phyloP scores from a whole-genome alignment of 2,888 invertebrate genomes.

The Stenotaenia linearis region DNA sequence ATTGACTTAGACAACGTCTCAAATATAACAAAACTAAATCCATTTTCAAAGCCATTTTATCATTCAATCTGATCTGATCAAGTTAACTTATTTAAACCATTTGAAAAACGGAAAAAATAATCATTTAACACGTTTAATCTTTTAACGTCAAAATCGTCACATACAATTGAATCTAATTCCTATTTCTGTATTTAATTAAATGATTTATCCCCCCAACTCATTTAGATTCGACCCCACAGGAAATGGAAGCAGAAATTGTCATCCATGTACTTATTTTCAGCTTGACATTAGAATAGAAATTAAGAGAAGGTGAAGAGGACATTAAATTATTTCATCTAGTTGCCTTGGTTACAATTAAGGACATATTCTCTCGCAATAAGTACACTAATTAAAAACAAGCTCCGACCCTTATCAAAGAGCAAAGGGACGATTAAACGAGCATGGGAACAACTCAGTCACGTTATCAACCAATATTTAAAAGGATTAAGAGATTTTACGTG shows the following conservation, averaged over 20 bases:
- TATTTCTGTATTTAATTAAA: slow-evolving; percentile 22
- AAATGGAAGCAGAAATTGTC: neutral
- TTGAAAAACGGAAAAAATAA: neutral
- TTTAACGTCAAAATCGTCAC: slow-evolving; percentile 13
- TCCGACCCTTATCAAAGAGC: neutral
- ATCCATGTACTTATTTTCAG: neutral
- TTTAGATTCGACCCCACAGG: slow-evolving; percentile 19
- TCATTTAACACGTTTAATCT: slow-evolving; percentile 11
- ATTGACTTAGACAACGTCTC: neutral
- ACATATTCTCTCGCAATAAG: neutral
- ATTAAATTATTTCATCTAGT: neutral
- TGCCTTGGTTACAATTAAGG: neutral
- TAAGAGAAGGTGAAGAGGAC: slow-evolving; percentile 1
- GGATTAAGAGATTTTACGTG: neutral
- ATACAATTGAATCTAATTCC: slow-evolving; percentile 2
- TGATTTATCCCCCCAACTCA: slow-evolving; percentile 26
- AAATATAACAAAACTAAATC: neutral
- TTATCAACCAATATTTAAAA: neutral
- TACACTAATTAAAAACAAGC: neutral
- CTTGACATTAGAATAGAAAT: slow-evolving; percentile 24
- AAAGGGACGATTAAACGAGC: neutral
- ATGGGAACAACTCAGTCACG: neutral
- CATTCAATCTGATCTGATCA: neutral
- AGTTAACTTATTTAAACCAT: neutral
- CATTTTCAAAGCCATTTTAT: neutral